Percentiles rank a stretch among this genome's conserved stretches.
Conservation (phyloP, 2,888 invertebrate genomes). For the Mechanitis messenoides region DNA sequence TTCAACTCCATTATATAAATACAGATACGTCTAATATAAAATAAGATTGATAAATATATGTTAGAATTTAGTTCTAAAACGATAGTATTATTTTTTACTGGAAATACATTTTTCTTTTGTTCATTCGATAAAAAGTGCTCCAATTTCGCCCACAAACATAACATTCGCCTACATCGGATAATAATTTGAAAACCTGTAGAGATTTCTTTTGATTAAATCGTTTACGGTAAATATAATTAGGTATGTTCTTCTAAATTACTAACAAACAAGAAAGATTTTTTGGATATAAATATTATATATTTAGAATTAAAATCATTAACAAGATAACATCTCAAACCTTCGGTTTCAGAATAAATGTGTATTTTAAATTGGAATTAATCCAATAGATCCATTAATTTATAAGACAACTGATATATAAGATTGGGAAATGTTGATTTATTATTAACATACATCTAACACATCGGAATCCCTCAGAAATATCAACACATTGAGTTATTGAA, state of each 20-base stretch:
- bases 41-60: not conserved
- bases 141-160: constrained; percentile 8
- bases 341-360: too few relatives aligned
- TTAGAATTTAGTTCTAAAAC: not conserved
- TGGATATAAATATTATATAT: not conserved
- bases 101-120: constrained; percentile 12
- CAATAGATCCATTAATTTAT: too few relatives aligned
- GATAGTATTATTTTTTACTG: constrained; percentile 3
- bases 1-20: too few relatives aligned
- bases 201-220: constrained; percentile 7
- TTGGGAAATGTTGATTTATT: too few relatives aligned
- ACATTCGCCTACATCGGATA: constrained; percentile 6
- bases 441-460: too few relatives aligned
- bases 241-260: not conserved
- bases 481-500: too few relatives aligned
- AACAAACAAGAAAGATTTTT: not conserved
- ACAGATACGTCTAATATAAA: not conserved
- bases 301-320: not conserved
- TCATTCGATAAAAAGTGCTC: constrained; percentile 11
- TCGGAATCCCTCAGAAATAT: too few relatives aligned
- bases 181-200: constrained; percentile 7
- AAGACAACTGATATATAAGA: too few relatives aligned
- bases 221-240: not conserved
- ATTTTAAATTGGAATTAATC: too few relatives aligned
- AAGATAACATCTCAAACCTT: not conserved